Evolutionary conservation across 2,113 vertebrate genomes (phyloP), one percentile per base, ranked within the genome.

Genomic region (Dipodomys stephensi): DNA sequence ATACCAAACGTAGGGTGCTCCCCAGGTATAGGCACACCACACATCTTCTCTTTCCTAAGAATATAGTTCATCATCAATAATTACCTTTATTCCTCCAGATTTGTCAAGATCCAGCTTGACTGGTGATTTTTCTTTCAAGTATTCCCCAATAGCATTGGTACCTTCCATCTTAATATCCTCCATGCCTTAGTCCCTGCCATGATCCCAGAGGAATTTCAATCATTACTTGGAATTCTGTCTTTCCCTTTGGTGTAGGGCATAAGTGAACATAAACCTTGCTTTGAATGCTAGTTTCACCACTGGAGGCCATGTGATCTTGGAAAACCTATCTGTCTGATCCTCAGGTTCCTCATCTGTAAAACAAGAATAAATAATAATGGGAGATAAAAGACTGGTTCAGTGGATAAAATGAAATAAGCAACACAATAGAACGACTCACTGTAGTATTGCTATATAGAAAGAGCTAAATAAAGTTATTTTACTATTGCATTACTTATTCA

Each of bases 81-180:
- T 64, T 71, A 16, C 32, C 64, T 20, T 60, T 62, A 49, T 79
- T 88, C 44, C 84, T 95, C 35, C 35, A 18, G 46, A 49, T 87
- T 84, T 84, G 30, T 60, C 53, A 94, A 82, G 39, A 87, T 89
- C 18, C 39, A 83, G 16, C 6, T 90, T 44, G 87, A 77, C 39
- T 49, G 27, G 71, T 20, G 10, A 60, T 22, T 73, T 92, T 72
- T 88, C 32, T 71, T 91, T 65, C 30, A 93, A 94, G 19, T 1
- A 28, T 49, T 77, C 6, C 18, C 46, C 13, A 88, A 39, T 8
- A 64, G 28, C 73, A 84, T 80, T 46, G 53, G 46, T 35, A 77
- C 9, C 39, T 27, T 71, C 60, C 6, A 74, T 74, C 28, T 32
- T 18, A 60, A 27, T 28, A 81, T 91, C 49, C 23, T 35, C 30